Base-by-base conservation (phyloP, 2,888 invertebrate genomes). In the Metallyticus violacea region DNA sequence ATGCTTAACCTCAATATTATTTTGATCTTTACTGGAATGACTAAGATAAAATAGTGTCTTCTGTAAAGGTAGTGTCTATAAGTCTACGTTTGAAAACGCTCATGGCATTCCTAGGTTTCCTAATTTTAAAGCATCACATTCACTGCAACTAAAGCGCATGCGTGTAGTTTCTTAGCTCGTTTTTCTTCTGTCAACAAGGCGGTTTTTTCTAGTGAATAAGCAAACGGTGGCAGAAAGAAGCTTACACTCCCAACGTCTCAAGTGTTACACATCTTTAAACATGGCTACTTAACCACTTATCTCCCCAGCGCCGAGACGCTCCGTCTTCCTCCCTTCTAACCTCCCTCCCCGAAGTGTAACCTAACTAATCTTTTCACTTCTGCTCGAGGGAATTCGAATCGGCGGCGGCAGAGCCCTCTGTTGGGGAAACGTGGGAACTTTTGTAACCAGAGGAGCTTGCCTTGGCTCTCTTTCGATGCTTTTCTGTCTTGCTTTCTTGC, bases 331-430 rank as follows among this genome's bases (percentile, higher is more conserved):
- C 29, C 25, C 77, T n/a, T n/a, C n/a, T n/a, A n/a, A n/a, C n/a
- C 77, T 25, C 28, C 26, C 26, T 6, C 2, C 27, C 78, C 28
- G 26, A 6, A 25, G 25, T 79, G 83, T 30, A 86, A 25, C 62
- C 79, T 26, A 83, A 76, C 80, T 86, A 86, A 86, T 86, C 86
- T 86, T 84, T 86, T 86, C 84, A 86, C 84, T 86, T 86, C 86
- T 86, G 84, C 86, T 83, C 30, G 77, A 81, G 76, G 62, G 81
- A 62, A 77, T 81, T 6, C 29, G 62, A 79, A 81, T 85, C 85
- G 26, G 80, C 85, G 80, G 40, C 81, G 77, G 2, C 84, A 80
- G 86, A 86, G 86, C 86, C 26, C 79, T 86, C 84, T 86, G 79
- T 83, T 79, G 27, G 84, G 30, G 83, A 86, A 81, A 79, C n/a